A percentile compares a stretch with the other conserved stretches of the same genome.
These are phyloP conservation scores for Natrix natrix DNA, from an alignment of 2,797 vertebrate species.

Conservation along the genomic window DNA sequence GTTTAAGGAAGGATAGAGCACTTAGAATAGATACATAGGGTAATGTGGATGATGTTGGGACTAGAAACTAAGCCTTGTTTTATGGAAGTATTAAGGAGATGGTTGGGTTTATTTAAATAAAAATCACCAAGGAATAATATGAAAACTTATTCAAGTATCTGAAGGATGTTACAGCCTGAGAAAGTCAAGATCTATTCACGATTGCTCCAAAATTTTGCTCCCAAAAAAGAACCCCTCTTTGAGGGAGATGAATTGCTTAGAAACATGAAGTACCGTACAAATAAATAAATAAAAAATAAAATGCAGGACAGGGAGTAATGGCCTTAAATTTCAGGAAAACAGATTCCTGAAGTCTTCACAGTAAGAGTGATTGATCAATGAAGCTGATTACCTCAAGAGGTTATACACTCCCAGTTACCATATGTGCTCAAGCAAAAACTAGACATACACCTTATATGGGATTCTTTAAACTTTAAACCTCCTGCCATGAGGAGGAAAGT, in stretches of 20 bases:
- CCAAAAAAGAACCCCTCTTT: too few species aligned
- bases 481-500: not conserved
- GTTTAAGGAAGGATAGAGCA: not conserved
- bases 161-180: not conserved
- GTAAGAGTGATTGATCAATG: not conserved
- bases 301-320: not conserved
- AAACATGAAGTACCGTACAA: too few species aligned
- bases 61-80: not conserved
- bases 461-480: not conserved
- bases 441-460: not conserved
- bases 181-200: not conserved
- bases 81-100: too few species aligned
- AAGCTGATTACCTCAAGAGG: not conserved
- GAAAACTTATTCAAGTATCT: not conserved
- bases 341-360: not conserved
- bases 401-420: not conserved
- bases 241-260: too few species aligned
- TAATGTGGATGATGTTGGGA: not conserved
- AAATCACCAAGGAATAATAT: not conserved
- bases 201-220: not conserved
- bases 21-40: not conserved
- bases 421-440: not conserved
- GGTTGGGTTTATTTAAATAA: not conserved
- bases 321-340: not conserved
- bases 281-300: not conserved